Evolutionary conservation across 2,113 vertebrate genomes (phyloP).

Genomic region (Eublepharis macularius): DNA sequence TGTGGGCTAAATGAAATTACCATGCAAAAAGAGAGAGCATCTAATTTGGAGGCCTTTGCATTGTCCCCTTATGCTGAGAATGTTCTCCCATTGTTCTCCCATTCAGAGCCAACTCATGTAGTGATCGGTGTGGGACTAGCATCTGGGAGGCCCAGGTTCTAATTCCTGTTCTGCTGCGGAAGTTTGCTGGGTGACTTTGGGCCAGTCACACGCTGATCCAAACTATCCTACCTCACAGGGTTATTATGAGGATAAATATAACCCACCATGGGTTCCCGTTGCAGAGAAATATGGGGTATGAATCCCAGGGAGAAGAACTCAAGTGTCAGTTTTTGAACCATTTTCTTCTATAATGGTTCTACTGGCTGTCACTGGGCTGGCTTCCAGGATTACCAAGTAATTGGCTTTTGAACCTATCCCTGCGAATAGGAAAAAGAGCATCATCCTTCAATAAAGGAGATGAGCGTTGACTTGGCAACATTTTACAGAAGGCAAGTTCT

Average conservation of each 20-base stretch:
- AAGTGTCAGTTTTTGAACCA: no score
- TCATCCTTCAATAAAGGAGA: neutral
- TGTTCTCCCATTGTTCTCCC: neutral
- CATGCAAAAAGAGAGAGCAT: neutral
- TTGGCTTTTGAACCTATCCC: neutral
- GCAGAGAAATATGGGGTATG: no score
- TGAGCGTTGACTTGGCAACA: neutral
- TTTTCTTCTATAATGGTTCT: neutral
- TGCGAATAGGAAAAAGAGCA: neutral
- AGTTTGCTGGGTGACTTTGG: no score
- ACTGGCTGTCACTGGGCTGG: neutral
- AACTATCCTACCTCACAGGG: no score
- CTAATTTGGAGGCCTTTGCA: neutral
- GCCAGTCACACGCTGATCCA: no score
- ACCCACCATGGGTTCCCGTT: no score
- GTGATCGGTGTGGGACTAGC: no score
- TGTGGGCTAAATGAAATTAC: neutral
- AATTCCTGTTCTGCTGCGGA: no score
- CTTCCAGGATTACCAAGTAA: neutral
- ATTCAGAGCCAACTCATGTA: no score
- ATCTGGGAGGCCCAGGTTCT: no score
- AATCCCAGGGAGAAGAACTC: neutral
- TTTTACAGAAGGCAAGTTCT: neutral
- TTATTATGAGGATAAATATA: no score
- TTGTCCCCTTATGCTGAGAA: neutral